A percentile compares a stretch with the other conserved stretches of the same genome.
These are phyloP conservation scores for Catostylus mosaicus DNA, from an alignment of 30 jellyfish, hydroid and myxozoan genomes.

Conservation along the genomic window DNA sequence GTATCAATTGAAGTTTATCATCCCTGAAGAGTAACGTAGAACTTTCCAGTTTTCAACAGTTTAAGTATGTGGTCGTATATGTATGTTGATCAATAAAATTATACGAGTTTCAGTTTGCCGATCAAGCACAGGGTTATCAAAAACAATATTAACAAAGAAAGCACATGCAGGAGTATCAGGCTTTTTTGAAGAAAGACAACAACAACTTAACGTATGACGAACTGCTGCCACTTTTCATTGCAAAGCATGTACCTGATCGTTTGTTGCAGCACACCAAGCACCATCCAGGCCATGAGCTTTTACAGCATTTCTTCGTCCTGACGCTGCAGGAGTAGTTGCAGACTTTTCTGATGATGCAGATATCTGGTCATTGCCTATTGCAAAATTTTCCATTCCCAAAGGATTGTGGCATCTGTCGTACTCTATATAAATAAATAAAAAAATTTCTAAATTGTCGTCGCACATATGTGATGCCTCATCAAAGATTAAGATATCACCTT, in stretches of 20 bases:
- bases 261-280: slow-evolving; percentile 93
- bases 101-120: no score
- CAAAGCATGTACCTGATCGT: slow-evolving; percentile 65
- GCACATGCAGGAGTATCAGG: background rate
- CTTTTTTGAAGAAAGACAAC: background rate
- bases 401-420: slow-evolving; percentile 92
- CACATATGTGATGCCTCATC: no score
- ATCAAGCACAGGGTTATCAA: no score
- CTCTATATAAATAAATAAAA: slow-evolving; percentile 27
- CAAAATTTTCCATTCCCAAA: slow-evolving; percentile 81
- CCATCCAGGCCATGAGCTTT: slow-evolving; percentile 76
- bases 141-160: no score
- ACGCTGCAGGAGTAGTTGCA: slow-evolving; percentile 77
- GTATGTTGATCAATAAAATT: no score
- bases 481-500: no score
- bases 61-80: no score
- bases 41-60: no score
- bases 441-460: no score
- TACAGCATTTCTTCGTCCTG: slow-evolving; percentile 76
- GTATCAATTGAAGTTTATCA: no score
- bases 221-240: no score
- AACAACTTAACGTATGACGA: background rate
- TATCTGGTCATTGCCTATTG: slow-evolving; percentile 52
- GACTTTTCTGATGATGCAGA: slow-evolving; percentile 81
- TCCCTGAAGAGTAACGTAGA: no score